Conservation (phyloP, 2,113 vertebrate genomes). For the Herpailurus yagouaroundi region DNA sequence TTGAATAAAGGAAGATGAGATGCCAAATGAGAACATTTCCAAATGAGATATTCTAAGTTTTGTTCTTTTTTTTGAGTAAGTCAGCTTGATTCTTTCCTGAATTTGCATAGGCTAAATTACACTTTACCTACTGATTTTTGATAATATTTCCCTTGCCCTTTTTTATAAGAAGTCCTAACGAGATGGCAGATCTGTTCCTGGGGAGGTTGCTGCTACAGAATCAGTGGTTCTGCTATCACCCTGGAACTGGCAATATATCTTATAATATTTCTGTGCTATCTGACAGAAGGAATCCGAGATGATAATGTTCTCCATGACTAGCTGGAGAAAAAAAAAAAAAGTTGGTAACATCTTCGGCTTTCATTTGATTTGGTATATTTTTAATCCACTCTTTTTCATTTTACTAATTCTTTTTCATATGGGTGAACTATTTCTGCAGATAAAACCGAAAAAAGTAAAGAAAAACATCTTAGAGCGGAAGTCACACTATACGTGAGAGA, state of each 20-base stretch:
- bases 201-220: accelerated
- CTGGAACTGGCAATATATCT: background rate
- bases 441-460: slow-evolving; percentile 29
- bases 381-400: background rate
- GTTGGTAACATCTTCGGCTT: background rate
- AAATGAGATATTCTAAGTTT: background rate
- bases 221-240: background rate
- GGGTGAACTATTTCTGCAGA: background rate
- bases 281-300: slow-evolving; percentile 48
- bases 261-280: background rate
- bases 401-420: slow-evolving; percentile 25
- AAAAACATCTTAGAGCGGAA: slow-evolving; percentile 17
- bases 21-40: background rate
- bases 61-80: background rate
- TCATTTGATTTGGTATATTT: slow-evolving; percentile 1
- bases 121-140: background rate
- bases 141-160: background rate
- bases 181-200: background rate
- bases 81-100: background rate
- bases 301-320: background rate
- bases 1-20: background rate
- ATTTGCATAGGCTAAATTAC: background rate
- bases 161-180: background rate
- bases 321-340: background rate
- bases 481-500: slow-evolving; percentile 33